Evolutionary conservation across 2,113 vertebrate species (phyloP), one percentile per base, ranked within the genome.

Genomic region (Psittacara wagleri): DNA sequence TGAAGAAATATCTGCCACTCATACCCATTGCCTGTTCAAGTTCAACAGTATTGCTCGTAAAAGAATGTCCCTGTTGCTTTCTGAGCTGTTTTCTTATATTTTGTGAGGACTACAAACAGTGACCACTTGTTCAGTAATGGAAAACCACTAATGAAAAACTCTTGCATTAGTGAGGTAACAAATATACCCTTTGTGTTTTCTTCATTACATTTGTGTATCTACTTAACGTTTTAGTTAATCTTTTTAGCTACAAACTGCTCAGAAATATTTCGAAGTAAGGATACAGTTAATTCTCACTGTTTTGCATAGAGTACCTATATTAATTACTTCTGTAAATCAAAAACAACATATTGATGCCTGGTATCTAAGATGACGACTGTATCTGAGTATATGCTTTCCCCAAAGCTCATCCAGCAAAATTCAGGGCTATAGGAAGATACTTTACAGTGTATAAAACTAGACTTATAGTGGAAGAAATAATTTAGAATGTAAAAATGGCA

Each of bases 161-260:
- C 31, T 37, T 43, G 2, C 43, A 14, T 68, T 54, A 46, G 11
- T 25, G 35, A 72, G 23, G n/a, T 43, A 73, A 51, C 7, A 76
- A 52, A 73, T 35, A 39, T 2, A 55, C 6, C 18, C 18, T 74
- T 44, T 51, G 3, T n/a, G 0, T 13, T 66, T 83, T 77, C 66
- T 88, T 46, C 14, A 31, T 83, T 80, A 18, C 43, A 73, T 9
- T 23, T 46, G 4, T 2, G 0, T 48, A 68, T 44, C 41, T 88
- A 10, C 8, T 29, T 23, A 77, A 52, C 0, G 0, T 22, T 83
- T 94, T 27, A 55, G 79, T 23, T 7, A n/a, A 8, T 0, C 7
- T 29, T 73, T 75, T 70, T 77, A 82, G 16, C 10, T 81, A 29
- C 73, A 52, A 7, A 9, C 22, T 86, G 5, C 31, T 83, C 24